Conservation (phyloP, 2,888 invertebrate genomes). For the Suillia variegata region DNA sequence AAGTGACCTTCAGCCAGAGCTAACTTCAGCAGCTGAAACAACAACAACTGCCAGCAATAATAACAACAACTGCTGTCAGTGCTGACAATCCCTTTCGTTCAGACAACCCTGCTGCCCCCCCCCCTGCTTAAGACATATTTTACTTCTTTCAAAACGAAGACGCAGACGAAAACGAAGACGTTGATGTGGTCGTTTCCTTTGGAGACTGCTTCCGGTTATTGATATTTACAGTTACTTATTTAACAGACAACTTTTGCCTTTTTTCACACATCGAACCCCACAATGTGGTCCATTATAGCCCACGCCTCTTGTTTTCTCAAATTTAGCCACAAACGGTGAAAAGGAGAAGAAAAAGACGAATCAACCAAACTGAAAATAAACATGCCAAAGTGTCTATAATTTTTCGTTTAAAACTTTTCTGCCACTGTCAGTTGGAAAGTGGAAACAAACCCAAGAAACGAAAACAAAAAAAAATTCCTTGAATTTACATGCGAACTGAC, state of each 20-base stretch:
- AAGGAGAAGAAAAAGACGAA: slow-evolving; percentile 20
- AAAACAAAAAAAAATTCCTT: background rate
- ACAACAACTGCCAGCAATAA: too few relatives aligned
- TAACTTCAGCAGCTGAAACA: too few relatives aligned
- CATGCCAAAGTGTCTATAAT: slow-evolving; percentile 34
- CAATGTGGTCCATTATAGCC: too few relatives aligned
- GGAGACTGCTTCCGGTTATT: slow-evolving; percentile 35
- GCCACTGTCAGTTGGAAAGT: slow-evolving; percentile 24
- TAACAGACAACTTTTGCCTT: slow-evolving; percentile 25
- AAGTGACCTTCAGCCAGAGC: background rate
- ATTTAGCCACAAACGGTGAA: background rate
- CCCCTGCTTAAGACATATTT: too few relatives aligned
- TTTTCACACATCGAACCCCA: background rate
- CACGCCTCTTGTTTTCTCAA: too few relatives aligned
- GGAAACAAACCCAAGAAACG: too few relatives aligned
- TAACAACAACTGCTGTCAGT: too few relatives aligned
- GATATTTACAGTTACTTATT: slow-evolving; percentile 36
- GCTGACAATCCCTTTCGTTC: too few relatives aligned
- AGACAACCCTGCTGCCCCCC: too few relatives aligned
- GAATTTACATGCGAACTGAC: background rate
- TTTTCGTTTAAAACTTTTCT: slow-evolving; percentile 30
- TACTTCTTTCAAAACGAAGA: too few relatives aligned
- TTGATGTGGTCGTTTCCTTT: background rate
- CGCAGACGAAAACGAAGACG: background rate
- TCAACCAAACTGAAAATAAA: slow-evolving; percentile 23